These are phyloP conservation scores for Alaudala cheleensis DNA, from an alignment of 2,113 vertebrate species.

Conservation along the genomic window DNA sequence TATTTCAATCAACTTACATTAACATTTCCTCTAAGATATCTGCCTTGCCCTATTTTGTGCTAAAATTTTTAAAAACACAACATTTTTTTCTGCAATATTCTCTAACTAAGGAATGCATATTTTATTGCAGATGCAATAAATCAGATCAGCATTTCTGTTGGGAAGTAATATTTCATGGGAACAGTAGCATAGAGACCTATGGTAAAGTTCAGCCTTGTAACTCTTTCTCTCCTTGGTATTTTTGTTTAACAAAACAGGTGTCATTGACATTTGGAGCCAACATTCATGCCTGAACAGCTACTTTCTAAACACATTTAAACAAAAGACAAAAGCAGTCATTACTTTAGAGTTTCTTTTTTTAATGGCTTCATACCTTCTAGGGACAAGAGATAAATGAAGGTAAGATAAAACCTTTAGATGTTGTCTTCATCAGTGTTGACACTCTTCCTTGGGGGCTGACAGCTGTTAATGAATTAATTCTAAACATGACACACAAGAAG, in stretches of 20 bases:
- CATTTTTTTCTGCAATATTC: background rate
- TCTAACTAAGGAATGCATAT: background rate
- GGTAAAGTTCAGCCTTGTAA: conserved; percentile 25
- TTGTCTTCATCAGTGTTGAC: conserved; percentile 65
- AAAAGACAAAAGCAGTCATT: conserved; percentile 59
- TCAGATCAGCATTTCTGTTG: background rate
- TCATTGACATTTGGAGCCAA: conserved; percentile 25
- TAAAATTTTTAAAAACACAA: background rate
- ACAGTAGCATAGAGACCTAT: background rate
- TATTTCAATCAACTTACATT: background rate
- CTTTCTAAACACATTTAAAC: conserved; percentile 36
- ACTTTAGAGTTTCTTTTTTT: background rate
- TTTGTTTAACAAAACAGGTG: conserved; percentile 52
- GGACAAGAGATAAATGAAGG: conserved; percentile 70
- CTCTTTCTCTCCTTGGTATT: background rate
- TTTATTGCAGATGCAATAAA: conserved; percentile 2
- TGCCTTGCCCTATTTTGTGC: background rate
- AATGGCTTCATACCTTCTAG: conserved; percentile 66
- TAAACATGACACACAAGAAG: conserved; percentile 57
- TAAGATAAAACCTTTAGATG: conserved; percentile 71
- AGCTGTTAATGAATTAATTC: conserved; percentile 74
- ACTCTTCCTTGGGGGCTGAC: conserved; percentile 59
- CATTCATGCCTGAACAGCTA: conserved; percentile 55
- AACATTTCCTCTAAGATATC: background rate
- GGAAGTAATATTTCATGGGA: conserved; percentile 12